Evolutionary conservation across 2,797 vertebrate species (phyloP).

Genomic region (Aldrovandia affinis): DNA sequence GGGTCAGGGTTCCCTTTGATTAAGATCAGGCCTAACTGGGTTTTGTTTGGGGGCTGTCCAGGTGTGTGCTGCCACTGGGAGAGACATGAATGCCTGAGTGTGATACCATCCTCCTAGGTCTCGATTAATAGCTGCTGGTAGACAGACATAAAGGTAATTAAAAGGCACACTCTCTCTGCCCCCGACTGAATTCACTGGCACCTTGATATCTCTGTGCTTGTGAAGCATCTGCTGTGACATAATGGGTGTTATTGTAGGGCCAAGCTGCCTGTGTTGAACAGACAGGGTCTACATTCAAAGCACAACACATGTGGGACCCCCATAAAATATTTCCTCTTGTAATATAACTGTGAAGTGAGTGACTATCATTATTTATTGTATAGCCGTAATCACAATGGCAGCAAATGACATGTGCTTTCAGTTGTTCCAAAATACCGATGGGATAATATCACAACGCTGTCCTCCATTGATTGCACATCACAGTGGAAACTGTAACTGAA

Average conservation of each 20-base stretch:
- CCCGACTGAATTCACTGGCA: neutral
- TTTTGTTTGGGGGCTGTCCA: conserved; percentile 40
- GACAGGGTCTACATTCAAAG: neutral
- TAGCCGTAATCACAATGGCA: neutral
- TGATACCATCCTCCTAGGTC: conserved; percentile 17
- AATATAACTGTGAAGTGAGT: conserved; percentile 12
- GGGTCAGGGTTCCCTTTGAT: conserved; percentile 9
- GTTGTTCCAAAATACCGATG: neutral
- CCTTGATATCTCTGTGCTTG: neutral
- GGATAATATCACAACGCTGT: neutral
- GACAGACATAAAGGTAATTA: conserved; percentile 29
- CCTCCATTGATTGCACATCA: conserved; percentile 1
- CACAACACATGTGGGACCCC: neutral
- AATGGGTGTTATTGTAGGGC: neutral
- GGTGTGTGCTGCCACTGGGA: conserved; percentile 49
- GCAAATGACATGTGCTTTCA: conserved; percentile 1
- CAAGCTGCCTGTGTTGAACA: neutral
- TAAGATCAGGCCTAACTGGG: conserved; percentile 40
- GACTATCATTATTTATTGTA: conserved; percentile 3
- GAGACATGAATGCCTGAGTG: conserved; percentile 6
- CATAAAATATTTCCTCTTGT: conserved; percentile 11
- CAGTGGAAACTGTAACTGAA: neutral
- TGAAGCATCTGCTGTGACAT: neutral
- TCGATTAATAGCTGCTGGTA: conserved; percentile 26
- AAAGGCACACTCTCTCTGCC: conserved; percentile 13